phyloP scores from a whole-genome alignment of 2,888 invertebrate genomes.

The Cephus spinipes region DNA sequence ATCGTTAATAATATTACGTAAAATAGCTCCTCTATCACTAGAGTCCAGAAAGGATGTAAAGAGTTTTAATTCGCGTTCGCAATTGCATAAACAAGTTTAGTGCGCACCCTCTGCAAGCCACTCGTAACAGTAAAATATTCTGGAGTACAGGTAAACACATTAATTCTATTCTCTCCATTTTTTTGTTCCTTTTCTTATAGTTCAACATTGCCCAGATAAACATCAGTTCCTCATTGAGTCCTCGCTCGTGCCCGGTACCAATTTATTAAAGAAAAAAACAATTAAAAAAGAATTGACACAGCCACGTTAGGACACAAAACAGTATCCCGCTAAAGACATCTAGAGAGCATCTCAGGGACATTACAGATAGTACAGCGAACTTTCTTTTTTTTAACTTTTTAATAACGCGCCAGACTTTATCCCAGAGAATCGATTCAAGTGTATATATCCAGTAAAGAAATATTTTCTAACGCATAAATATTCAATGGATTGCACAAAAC shows the following conservation, averaged over 20 bases:
- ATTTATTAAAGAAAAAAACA: not conserved
- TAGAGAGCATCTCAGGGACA: not conserved
- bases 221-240: not conserved
- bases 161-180: not conserved
- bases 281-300: not conserved
- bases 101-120: not conserved
- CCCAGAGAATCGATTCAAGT: not conserved
- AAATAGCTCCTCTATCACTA: conserved; percentile 33
- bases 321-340: not conserved
- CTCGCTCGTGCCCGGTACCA: not conserved
- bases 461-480: not conserved
- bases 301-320: not conserved
- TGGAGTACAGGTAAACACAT: not conserved
- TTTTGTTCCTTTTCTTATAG: not conserved
- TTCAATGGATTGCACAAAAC: not conserved
- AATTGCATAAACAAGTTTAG: not conserved
- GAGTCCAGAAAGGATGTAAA: conserved; percentile 38
- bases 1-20: not conserved
- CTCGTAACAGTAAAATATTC: not conserved
- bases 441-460: not conserved
- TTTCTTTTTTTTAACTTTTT: not conserved
- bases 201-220: not conserved
- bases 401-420: not conserved
- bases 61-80: not conserved
- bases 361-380: not conserved